Percentiles rank a stretch among this genome's conserved stretches.
These are phyloP conservation scores for Drosophila flavopinicola DNA, from an alignment of 2,888 invertebrate species.

Conservation along the genomic window DNA sequence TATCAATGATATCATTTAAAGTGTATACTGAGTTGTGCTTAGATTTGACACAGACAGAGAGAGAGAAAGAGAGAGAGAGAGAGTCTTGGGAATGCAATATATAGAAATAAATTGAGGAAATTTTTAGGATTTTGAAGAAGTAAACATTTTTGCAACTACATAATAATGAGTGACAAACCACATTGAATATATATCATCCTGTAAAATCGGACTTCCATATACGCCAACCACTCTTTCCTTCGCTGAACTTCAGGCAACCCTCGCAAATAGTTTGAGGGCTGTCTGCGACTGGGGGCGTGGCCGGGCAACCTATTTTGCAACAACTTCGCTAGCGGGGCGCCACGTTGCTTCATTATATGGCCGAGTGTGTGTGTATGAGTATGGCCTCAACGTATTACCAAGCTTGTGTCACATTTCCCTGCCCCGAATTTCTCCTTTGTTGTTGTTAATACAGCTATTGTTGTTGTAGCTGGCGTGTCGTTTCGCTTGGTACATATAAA, in stretches of 20 bases:
- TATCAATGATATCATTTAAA: background rate
- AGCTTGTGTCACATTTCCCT: constrained; percentile 62
- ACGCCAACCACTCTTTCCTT: no score
- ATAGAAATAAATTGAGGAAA: no score
- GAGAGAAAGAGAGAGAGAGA: no score
- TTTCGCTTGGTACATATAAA: constrained; percentile 68
- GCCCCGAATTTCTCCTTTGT: constrained; percentile 36
- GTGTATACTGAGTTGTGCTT: background rate
- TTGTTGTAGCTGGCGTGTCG: constrained; percentile 44
- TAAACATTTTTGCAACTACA: no score
- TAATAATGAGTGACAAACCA: no score
- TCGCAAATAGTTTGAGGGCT: constrained; percentile 16
- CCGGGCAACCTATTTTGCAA: constrained; percentile 28
- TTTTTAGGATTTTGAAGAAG: no score
- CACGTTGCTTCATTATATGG: constrained; percentile 57
- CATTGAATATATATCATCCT: no score
- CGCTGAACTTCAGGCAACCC: constrained; percentile 19
- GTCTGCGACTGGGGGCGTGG: background rate
- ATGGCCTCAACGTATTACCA: constrained; percentile 51
- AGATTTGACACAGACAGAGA: no score
- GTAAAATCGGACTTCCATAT: no score
- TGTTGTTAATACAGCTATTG: constrained; percentile 24
- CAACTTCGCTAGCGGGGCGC: constrained; percentile 25
- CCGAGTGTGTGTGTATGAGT: constrained; percentile 4
- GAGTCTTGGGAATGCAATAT: background rate